Percentiles rank a stretch among this genome's conserved stretches.
Conservation (phyloP, 2,888 invertebrate species). For the Auanema sp. region DNA sequence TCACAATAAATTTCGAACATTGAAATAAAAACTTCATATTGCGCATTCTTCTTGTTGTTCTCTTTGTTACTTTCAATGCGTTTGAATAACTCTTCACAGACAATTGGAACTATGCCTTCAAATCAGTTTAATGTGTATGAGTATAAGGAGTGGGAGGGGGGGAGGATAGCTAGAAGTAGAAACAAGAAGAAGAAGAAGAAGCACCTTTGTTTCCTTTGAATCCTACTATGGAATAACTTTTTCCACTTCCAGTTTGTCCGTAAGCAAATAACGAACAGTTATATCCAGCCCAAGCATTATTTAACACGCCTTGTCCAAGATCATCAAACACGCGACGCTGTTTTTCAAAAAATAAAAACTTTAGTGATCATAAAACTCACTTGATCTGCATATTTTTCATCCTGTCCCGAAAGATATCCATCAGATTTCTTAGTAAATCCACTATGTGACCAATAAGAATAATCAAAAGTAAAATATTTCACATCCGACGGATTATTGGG, state of each 20-base stretch:
- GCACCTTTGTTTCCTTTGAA: constrained; percentile 69
- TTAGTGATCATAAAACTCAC: constrained; percentile 53
- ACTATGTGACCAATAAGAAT: constrained; percentile 71
- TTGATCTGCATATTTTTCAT: constrained; percentile 69
- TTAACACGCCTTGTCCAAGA: constrained; percentile 69
- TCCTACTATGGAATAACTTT: constrained; percentile 71
- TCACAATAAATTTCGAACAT: constrained; percentile 73
- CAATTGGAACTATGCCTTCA: constrained; percentile 70
- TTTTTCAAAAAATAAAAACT: not conserved
- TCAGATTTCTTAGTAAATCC: constrained; percentile 67
- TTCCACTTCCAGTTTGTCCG: constrained; percentile 71
- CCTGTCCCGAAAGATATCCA: constrained; percentile 66
- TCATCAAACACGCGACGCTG: constrained; percentile 70
- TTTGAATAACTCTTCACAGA: constrained; percentile 69
- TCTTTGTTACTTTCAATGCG: constrained; percentile 66
- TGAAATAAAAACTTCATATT: constrained; percentile 68
- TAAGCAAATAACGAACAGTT: constrained; percentile 71
- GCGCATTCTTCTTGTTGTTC: constrained; percentile 60
- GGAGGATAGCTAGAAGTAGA: too few species aligned
- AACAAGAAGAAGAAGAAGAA: constrained; percentile 1
- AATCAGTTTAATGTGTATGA: constrained; percentile 4
- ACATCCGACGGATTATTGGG: constrained; percentile 66
- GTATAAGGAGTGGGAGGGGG: not conserved
- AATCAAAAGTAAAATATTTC: constrained; percentile 69
- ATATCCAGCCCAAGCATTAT: constrained; percentile 70